These are phyloP conservation scores for Brachionus calyciflorus DNA, from an alignment of 1,140 invertebrate species.

Conservation along the genomic window DNA sequence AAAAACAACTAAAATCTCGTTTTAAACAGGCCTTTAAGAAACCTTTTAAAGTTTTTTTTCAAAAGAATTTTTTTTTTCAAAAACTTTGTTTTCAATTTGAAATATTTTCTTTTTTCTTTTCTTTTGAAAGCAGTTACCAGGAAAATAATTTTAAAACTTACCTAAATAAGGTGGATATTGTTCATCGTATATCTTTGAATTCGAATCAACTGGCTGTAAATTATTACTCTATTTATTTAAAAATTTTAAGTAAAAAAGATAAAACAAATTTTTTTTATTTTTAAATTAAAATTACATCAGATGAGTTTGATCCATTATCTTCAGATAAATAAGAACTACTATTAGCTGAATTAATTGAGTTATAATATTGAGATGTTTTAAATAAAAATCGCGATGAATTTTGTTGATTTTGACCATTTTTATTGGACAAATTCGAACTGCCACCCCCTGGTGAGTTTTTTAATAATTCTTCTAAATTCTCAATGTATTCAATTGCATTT, in stretches of 20 bases:
- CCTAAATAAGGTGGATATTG: slow-evolving; percentile 23
- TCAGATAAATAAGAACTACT: slow-evolving; percentile 34
- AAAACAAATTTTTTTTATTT: not conserved
- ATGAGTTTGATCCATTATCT: slow-evolving; percentile 31
- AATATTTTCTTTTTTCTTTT: too few species aligned
- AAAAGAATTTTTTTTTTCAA: too few species aligned
- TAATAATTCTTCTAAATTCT: slow-evolving; percentile 75
- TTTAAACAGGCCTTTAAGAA: too few species aligned
- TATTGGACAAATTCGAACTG: too few species aligned
- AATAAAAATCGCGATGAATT: not conserved
- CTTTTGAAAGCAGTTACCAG: too few species aligned
- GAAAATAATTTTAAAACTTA: too few species aligned
- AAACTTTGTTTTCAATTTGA: too few species aligned
- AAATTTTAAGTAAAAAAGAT: too few species aligned
- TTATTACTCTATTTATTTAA: slow-evolving; percentile 43
- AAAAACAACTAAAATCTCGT: too few species aligned
- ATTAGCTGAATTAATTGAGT: not conserved
- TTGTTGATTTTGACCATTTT: not conserved
- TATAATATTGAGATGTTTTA: not conserved
- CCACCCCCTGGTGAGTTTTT: slow-evolving; percentile 49
- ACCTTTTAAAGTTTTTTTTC: too few species aligned
- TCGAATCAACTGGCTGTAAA: not conserved
- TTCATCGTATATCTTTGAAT: slow-evolving; percentile 21
- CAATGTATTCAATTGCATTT: slow-evolving; percentile 96
- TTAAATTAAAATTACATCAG: not conserved